A percentile compares a stretch with the other conserved stretches of the same genome.
Conservation (phyloP, 2,888 invertebrate species). For the Apotomis betuletana region DNA sequence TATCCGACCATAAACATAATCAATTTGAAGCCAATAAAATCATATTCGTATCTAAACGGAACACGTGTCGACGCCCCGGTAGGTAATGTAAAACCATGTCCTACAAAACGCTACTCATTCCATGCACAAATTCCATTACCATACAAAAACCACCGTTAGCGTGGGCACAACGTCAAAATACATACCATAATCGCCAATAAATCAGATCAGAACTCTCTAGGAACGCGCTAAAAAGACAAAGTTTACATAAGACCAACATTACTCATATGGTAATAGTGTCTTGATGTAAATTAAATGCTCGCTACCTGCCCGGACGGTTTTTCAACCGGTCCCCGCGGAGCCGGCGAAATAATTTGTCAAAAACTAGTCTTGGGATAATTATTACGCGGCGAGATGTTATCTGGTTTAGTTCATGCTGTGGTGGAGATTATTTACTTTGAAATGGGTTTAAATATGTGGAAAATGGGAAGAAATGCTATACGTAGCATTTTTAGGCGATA, state of each 20-base stretch:
- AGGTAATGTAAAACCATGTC: constrained; percentile 21
- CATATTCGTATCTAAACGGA: neutral
- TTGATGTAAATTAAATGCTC: constrained; percentile 76
- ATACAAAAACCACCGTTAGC: constrained; percentile 57
- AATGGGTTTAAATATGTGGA: too few species aligned
- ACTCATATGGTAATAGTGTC: constrained; percentile 71
- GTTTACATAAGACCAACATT: constrained; percentile 66
- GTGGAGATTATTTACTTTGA: neutral
- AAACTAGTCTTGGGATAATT: constrained; percentile 36
- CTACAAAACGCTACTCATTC: constrained; percentile 22
- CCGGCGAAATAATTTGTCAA: constrained; percentile 47
- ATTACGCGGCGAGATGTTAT: constrained; percentile 34
- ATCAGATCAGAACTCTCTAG: constrained; percentile 55
- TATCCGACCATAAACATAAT: neutral
- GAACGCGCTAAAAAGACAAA: constrained; percentile 59
- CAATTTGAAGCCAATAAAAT: neutral
- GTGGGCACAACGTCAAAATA: constrained; percentile 65
- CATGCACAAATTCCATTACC: constrained; percentile 52
- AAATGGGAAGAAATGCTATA: too few species aligned
- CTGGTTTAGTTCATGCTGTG: constrained; percentile 21
- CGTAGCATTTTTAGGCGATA: too few species aligned
- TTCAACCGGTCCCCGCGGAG: constrained; percentile 45
- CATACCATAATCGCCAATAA: constrained; percentile 64
- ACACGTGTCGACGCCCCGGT: constrained; percentile 5
- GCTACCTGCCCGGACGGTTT: constrained; percentile 65